Percentiles rank a stretch among this genome's conserved stretches.
Evolutionary conservation across 2,888 invertebrate genomes (phyloP).

Genomic region (Biston betularia): DNA sequence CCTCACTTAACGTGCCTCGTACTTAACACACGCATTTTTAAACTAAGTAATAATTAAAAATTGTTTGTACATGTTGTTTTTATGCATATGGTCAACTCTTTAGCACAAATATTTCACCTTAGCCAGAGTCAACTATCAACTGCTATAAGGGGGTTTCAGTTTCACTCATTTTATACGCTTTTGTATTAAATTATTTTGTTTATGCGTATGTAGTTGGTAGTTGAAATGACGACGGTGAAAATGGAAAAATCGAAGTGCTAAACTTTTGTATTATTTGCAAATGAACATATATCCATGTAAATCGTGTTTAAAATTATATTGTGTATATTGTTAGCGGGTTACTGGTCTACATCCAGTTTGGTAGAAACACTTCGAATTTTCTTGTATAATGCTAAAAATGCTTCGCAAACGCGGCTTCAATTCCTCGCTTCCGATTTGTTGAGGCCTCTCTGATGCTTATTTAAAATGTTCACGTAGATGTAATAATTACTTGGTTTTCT

Average conservation of each 20-base stretch:
- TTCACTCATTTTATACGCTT: slow-evolving; percentile 68
- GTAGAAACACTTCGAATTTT: slow-evolving; percentile 69
- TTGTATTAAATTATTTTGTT: slow-evolving; percentile 63
- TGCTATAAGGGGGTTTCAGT: slow-evolving; percentile 76
- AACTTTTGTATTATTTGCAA: neutral
- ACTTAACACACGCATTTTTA: slow-evolving; percentile 14
- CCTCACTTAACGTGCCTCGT: slow-evolving; percentile 23
- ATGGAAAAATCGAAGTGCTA: slow-evolving; percentile 72
- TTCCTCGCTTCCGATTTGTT: slow-evolving; percentile 81
- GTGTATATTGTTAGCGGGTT: too few species aligned
- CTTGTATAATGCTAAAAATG: slow-evolving; percentile 75
- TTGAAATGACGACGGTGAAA: slow-evolving; percentile 80
- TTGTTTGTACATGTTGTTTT: slow-evolving; percentile 16
- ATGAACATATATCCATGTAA: neutral
- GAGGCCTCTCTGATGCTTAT: slow-evolving; percentile 83
- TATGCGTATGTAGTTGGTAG: slow-evolving; percentile 79
- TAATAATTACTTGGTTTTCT: slow-evolving; percentile 83
- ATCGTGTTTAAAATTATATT: neutral
- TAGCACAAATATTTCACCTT: slow-evolving; percentile 70
- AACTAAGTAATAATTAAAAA: neutral
- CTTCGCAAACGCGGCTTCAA: slow-evolving; percentile 83
- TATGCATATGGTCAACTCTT: slow-evolving; percentile 64
- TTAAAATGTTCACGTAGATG: slow-evolving; percentile 83
- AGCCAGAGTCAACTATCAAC: slow-evolving; percentile 82
- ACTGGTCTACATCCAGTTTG: neutral